A percentile compares a stretch with the other conserved stretches of the same genome.
Evolutionary conservation across 2,888 invertebrate genomes (phyloP).

Genomic region (Xiphydria camelus): DNA sequence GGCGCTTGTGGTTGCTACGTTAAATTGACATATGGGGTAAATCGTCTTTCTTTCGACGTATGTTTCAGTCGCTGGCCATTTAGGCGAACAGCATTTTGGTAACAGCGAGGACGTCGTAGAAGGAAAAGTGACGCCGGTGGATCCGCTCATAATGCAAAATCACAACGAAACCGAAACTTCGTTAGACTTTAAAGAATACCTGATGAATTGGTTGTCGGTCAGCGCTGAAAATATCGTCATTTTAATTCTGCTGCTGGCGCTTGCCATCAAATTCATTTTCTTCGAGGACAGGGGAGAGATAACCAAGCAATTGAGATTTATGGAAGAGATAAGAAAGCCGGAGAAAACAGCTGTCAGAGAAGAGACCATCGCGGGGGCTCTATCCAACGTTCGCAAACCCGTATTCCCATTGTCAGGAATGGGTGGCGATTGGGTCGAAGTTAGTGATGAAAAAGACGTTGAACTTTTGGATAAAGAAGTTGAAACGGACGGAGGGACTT

Average conservation of each 20-base stretch:
- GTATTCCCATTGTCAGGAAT: constrained; percentile 46
- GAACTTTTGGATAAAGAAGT: constrained; percentile 62
- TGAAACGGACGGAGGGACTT: constrained; percentile 64
- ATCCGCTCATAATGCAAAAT: constrained; percentile 60
- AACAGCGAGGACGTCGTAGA: constrained; percentile 61
- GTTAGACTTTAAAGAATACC: constrained; percentile 68
- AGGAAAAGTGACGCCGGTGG: constrained; percentile 56
- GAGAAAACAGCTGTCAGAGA: constrained; percentile 19
- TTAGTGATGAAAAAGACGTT: constrained; percentile 30
- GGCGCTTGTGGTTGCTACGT: too few species aligned
- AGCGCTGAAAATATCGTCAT: constrained; percentile 93
- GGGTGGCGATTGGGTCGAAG: constrained; percentile 50
- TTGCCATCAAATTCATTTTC: constrained; percentile 88
- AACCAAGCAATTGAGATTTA: constrained; percentile 58
- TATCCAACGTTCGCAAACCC: constrained; percentile 37
- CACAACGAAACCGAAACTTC: constrained; percentile 71
- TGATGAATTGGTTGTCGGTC: constrained; percentile 82
- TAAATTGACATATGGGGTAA: too few species aligned
- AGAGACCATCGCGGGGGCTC: constrained; percentile 13
- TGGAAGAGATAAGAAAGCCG: constrained; percentile 34
- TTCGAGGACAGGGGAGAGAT: constrained; percentile 81
- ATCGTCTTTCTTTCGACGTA: too few species aligned
- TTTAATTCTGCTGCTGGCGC: constrained; percentile 77
- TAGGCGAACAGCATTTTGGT: constrained; percentile 64
- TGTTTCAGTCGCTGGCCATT: constrained; percentile 76